phyloP scores from a whole-genome alignment of 1,140 invertebrate species.

The Lysiphlebus fabarum region DNA sequence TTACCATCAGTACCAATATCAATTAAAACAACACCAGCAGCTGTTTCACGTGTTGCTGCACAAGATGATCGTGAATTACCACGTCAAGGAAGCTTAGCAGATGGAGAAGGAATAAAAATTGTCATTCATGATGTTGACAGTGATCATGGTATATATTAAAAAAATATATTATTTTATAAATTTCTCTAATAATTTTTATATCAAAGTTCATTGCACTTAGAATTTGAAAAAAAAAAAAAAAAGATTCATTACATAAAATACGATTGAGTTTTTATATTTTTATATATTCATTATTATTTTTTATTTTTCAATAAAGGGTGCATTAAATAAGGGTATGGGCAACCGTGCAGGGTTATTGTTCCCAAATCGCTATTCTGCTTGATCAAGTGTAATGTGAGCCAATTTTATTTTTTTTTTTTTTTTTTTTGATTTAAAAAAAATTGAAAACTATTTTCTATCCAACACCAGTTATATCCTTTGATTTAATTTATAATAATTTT shows the following conservation, averaged over 20 bases:
- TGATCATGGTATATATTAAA: no score
- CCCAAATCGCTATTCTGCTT: not conserved
- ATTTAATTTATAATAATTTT: not conserved
- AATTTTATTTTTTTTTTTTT: not conserved
- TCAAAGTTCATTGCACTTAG: no score
- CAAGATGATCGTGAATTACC: constrained; percentile 60
- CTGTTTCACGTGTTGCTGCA: constrained; percentile 57
- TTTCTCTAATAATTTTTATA: no score
- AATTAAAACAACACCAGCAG: constrained; percentile 54
- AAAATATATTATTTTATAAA: no score
- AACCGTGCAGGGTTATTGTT: not conserved
- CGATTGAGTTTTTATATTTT: no score
- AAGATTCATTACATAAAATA: no score
- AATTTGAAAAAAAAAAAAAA: no score
- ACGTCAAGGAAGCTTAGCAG: constrained; percentile 75
- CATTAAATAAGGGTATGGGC: no score
- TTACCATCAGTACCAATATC: constrained; percentile 52
- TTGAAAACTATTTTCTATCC: no score
- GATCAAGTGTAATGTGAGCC: constrained; percentile 2
- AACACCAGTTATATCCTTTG: no score
- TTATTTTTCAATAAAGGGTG: no score
- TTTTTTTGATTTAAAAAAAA: not conserved
- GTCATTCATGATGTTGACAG: constrained; percentile 88
- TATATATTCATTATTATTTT: no score
- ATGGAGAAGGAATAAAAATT: constrained; percentile 87